Base-by-base conservation (phyloP, 1,140 invertebrate species). In the Papilio dardanus region DNA sequence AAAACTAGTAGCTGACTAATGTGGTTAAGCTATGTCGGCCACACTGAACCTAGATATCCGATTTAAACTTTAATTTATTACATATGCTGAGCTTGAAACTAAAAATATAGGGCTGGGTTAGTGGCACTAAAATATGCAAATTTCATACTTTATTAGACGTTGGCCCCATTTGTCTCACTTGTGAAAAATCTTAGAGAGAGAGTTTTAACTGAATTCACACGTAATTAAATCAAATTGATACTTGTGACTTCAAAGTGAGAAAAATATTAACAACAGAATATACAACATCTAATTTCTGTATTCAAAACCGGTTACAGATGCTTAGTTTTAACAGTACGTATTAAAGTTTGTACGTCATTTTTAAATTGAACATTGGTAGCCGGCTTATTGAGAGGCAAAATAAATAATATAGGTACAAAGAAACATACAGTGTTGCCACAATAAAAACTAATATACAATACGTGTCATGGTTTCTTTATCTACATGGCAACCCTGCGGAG, bases 81-180 rank as follows among this genome's bases (percentile, higher is more conserved):
- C 24, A 62, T 62, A 62, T 62, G 54, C 54, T 62, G 54, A 62
- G 54, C 12, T 28, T 14, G 24, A 28, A 10, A 28, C 54, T 62
- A 62, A 62, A 62, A 62, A 62, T 62, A 62, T 62, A 62, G 54
- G 54, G 54, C 54, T 62, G 24, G 54, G 54, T 62, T 62, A 62
- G 54, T 62, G 54, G 54, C 8, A 28, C 54, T 62, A 28, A 62
- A 62, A 62, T 62, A 62, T 62, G 54, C 21, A 62, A 62, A 62
- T 62, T 14, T 62, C 54, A 30, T 62, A 62, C 54, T 62, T 62
- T 62, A 62, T 62, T 62, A 62, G 54, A 62, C 54, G 54, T 62
- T 30, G 54, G 54, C 54, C 54, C 54, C 54, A 62, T 62, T 62
- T 62, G 54, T 14, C 24, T 62, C 54, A 62, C 54, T 62, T 62